phyloP scores from a whole-genome alignment of 1,140 invertebrate species.

The Dreissena rostriformis region DNA sequence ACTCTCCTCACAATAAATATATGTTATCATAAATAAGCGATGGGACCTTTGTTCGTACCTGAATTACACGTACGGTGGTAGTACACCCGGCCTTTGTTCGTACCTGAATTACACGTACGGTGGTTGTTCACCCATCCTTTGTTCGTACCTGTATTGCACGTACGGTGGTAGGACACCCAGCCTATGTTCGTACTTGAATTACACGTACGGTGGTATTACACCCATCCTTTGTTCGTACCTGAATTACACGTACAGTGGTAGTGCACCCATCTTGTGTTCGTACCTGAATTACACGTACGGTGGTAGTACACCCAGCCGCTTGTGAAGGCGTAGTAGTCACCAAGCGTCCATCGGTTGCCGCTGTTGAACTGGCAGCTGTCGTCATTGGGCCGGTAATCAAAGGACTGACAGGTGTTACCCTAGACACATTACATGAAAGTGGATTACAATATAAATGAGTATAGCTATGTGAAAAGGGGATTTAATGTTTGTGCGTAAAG shows the following conservation, averaged over 20 bases:
- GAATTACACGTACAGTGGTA: conserved; percentile 40
- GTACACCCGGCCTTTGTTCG: conserved; percentile 38
- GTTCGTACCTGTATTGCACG: conserved; percentile 34
- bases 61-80: conserved; percentile 35
- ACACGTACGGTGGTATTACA: conserved; percentile 37
- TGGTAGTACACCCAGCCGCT: conserved; percentile 46
- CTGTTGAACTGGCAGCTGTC: conserved; percentile 39
- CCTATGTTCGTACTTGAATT: conserved; percentile 27
- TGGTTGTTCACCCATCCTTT: conserved; percentile 40
- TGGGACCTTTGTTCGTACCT: conserved; percentile 7
- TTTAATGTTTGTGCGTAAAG: too few relatives aligned
- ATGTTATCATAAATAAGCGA: too few relatives aligned
- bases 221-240: conserved; percentile 38
- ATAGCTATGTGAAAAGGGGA: too few relatives aligned
- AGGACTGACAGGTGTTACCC: conserved; percentile 14
- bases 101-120: conserved; percentile 28
- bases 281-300: conserved; percentile 41
- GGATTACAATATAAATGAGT: too few relatives aligned
- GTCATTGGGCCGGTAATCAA: conserved; percentile 33
- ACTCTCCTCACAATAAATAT: too few relatives aligned
- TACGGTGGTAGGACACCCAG: conserved; percentile 39
- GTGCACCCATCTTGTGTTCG: conserved; percentile 40
- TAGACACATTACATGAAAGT: too few relatives aligned
- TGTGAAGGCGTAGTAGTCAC: not conserved
- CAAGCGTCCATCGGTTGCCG: conserved; percentile 38